Conservation (phyloP, 2,797 vertebrate genomes). For the Tapirus indicus region DNA sequence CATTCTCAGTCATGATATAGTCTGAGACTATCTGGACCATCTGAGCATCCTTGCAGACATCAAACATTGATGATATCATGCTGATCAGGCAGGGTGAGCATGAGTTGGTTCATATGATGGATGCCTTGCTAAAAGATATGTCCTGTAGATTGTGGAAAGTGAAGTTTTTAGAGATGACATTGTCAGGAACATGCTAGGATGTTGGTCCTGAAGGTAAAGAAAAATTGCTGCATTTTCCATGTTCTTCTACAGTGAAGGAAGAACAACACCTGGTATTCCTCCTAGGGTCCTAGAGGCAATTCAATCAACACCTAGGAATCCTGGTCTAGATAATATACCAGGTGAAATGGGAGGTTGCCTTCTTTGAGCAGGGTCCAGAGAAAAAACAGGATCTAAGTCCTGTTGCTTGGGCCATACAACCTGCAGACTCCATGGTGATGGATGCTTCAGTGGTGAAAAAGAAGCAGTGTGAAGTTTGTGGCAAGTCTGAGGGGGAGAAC, state of each 20-base stretch:
- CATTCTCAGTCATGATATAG: background rate
- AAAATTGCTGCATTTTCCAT: background rate
- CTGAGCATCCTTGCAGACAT: background rate
- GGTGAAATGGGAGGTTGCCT: background rate
- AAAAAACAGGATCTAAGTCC: background rate
- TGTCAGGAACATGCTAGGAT: background rate
- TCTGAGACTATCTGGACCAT: background rate
- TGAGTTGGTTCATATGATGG: background rate
- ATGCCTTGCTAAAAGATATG: background rate
- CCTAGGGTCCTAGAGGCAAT: background rate
- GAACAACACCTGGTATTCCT: background rate
- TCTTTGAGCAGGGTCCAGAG: background rate
- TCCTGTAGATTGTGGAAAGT: background rate
- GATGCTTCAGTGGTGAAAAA: background rate
- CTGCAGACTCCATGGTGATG: background rate
- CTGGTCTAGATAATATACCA: background rate
- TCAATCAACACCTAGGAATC: background rate
- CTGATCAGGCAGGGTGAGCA: background rate
- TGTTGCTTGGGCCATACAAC: background rate
- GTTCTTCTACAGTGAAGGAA: background rate
- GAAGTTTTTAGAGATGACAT: background rate
- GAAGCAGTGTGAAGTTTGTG: background rate
- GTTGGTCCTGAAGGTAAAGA: background rate
- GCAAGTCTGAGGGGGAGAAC: background rate
- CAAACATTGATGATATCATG: background rate